Evolutionary conservation across 2,797 vertebrate genomes (phyloP).

Genomic region (Austrolebias charrua): DNA sequence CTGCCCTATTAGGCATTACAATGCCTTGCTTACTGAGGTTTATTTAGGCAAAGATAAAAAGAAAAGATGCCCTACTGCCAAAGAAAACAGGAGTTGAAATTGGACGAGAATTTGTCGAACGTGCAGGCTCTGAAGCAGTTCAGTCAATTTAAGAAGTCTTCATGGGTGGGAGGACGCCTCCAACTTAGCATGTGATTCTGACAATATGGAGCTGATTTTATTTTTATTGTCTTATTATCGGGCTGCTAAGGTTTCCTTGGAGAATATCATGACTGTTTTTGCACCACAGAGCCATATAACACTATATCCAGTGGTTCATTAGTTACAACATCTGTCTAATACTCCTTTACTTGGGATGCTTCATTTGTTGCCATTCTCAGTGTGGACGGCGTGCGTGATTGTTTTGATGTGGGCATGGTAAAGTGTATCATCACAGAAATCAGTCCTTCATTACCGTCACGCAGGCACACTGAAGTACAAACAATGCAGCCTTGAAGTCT

Average conservation of each 20-base stretch:
- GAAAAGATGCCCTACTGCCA: slow-evolving; percentile 77
- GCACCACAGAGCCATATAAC: slow-evolving; percentile 22
- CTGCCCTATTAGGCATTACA: slow-evolving; percentile 84
- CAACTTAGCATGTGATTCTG: slow-evolving; percentile 68
- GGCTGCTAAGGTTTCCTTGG: slow-evolving; percentile 42
- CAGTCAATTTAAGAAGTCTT: slow-evolving; percentile 77
- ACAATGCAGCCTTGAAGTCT: slow-evolving; percentile 13
- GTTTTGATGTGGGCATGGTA: slow-evolving; percentile 6
- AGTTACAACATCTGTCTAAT: slow-evolving; percentile 57
- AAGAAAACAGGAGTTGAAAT: slow-evolving; percentile 69
- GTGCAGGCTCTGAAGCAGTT: slow-evolving; percentile 66
- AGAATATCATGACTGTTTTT: slow-evolving; percentile 54
- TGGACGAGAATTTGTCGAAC: slow-evolving; percentile 67
- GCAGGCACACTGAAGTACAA: slow-evolving; percentile 1
- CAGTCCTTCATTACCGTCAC: neutral
- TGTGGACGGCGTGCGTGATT: slow-evolving; percentile 15
- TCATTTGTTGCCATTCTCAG: neutral
- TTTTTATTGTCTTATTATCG: slow-evolving; percentile 42
- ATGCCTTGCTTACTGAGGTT: slow-evolving; percentile 80
- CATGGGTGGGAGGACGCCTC: slow-evolving; percentile 62
- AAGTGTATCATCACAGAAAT: slow-evolving; percentile 7
- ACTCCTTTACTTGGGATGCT: slow-evolving; percentile 23
- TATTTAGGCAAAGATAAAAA: slow-evolving; percentile 83
- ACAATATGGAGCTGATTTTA: slow-evolving; percentile 58
- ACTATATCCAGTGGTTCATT: slow-evolving; percentile 57